Evolutionary conservation across 2,113 vertebrate genomes (phyloP), one percentile per base, ranked within the genome.

Genomic region (Apteryx mantelli): DNA sequence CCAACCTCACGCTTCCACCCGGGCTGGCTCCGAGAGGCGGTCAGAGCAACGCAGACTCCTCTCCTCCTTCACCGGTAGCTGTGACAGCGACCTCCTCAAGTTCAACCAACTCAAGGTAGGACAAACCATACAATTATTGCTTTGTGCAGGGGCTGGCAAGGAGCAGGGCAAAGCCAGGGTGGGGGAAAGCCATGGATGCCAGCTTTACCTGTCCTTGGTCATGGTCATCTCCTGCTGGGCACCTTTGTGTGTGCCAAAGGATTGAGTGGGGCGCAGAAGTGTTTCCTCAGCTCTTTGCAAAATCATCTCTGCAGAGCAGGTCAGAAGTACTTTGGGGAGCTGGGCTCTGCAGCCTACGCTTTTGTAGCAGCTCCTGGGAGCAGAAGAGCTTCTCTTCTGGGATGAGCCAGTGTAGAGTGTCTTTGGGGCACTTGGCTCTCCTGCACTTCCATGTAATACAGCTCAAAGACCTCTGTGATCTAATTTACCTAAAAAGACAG

Each of bases 31-130:
- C 0, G 99, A 99, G 98, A 98, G 99, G 32, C 98, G 99, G 7
- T 99, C 99, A 0, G 99, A 99, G 95, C 99, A 99, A 69, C 98
- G 99, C 7, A 98, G 99, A 40, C 97, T 99, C 82, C 96, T 99
- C 91, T 99, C 99, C 34, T 99, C 99, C 25, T 99, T 99, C 90
- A 98, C 98, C 5, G 98, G 98, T 36, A 99, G 99, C 65, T 99
- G 99, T 4, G 99, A 99, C 98, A 99, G 99, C 1, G 99, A 99
- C 97, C 98, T 99, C 95, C 99, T 99, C 89, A 99, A 99, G 97
- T 99, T 99, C 98, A 99, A 99, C 98, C 99, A 99, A 97, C 99
- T 99, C 90, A 99, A 99, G 99, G 99, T 99, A 95, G 88, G 97
- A 68, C 36, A 4, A 1, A 26, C 28, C 1, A 1, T 32, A 13